These are phyloP conservation scores for Muscicapa comitata DNA, from an alignment of 2,797 vertebrate species.

Conservation along the genomic window DNA sequence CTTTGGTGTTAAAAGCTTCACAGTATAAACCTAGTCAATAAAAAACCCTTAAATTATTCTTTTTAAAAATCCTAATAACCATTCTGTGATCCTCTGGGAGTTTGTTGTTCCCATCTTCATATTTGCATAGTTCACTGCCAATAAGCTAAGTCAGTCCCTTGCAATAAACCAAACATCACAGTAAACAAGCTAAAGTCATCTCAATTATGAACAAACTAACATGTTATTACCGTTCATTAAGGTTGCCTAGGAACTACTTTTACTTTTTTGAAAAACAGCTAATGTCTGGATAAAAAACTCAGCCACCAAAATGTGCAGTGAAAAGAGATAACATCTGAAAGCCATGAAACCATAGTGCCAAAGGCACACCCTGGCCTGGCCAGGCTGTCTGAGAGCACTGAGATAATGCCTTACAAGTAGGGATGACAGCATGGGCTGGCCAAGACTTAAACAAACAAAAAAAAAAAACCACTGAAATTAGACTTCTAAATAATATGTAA, in stretches of 20 bases:
- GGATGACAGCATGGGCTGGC: neutral
- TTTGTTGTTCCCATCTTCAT: neutral
- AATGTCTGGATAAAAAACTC: neutral
- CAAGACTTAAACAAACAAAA: neutral
- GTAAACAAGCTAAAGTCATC: slow-evolving; percentile 20
- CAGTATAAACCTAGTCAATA: neutral
- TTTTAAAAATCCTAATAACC: neutral
- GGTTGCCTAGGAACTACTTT: slow-evolving; percentile 21
- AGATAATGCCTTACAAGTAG: neutral
- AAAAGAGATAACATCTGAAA: neutral
- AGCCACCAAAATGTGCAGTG: neutral
- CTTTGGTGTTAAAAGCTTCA: neutral
- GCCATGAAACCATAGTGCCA: neutral
- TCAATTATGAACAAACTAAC: neutral
- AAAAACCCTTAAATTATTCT: neutral
- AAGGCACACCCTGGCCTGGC: neutral
- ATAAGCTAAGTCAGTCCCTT: neutral
- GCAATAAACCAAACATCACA: slow-evolving; percentile 3
- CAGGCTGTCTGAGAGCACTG: neutral
- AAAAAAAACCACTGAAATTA: neutral
- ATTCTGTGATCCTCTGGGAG: neutral
- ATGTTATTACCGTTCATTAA: neutral
- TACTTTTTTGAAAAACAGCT: slow-evolving; percentile 12
- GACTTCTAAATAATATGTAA: neutral
- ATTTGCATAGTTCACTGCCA: neutral